Evolutionary conservation across 2,113 vertebrate species (phyloP), one percentile per base, ranked within the genome.

Genomic region (Ailurus styani): DNA sequence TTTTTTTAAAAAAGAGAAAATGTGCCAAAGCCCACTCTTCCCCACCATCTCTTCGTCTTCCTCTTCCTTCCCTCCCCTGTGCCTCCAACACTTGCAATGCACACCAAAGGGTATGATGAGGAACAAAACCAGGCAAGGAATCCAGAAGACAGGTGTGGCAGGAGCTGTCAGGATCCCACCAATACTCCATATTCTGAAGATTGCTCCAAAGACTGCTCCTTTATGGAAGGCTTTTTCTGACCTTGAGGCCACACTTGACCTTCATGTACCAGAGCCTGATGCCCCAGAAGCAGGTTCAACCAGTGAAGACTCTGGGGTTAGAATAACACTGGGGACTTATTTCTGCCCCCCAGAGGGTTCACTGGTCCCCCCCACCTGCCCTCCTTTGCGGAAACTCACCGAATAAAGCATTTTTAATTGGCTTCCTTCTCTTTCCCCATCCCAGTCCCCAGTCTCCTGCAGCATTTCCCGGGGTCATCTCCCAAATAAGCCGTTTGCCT

Each of bases 181-280:
- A 10, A 21, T 27, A 40, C 31, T 9, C 64, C 29, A 27, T 45
- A 1, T 9, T 6, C 66, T 50, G 14, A 52, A 23, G 5, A 40
- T 45, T 45, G 20, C 21, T 42, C 14, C 37, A 34, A 8, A 77
- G 20, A 34, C 13, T 15, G 11, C 4, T 52, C 60, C 18, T 47
- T 29, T 37, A 14, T 2, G 29, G n/a, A 55, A 25, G 55, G 3
- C 2, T 12, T 40, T 21, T 42, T 83, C 29, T 68, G 31, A 11
- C 15, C 29, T 37, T 0, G 40, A 73, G 40, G 20, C 47, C 25
- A 5, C 27, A 7, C 1, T 42, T 57, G 17, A 27, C 62, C 60
- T 45, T 23, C 4, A 2, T 2, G 2, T 6, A 17, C 2, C 42
- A 12, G 21, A 5, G 10, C 40, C 27, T 34, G 31, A 17, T 2